These are phyloP conservation scores for Lepidotrigona ventralis DNA, from an alignment of 1,140 invertebrate species.

Conservation along the genomic window DNA sequence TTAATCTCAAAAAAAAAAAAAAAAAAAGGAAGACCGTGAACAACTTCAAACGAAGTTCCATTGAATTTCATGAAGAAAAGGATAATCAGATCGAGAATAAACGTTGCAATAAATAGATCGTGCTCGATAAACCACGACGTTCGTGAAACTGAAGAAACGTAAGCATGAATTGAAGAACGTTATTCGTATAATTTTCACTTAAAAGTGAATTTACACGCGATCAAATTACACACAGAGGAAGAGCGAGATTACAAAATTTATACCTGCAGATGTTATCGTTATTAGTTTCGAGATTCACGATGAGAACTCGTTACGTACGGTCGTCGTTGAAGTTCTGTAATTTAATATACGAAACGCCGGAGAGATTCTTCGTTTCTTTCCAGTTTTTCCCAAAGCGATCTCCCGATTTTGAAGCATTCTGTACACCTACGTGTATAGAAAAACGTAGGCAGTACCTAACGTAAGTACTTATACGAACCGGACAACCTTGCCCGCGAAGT, in stretches of 20 bases:
- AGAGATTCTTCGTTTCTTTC: no score
- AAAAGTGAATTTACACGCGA: no score
- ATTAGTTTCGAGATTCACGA: no score
- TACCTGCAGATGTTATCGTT: no score
- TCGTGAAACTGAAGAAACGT: neutral
- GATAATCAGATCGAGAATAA: neutral
- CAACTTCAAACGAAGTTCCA: neutral
- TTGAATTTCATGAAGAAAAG: neutral
- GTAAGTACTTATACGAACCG: slow-evolving; percentile 50
- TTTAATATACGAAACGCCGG: neutral
- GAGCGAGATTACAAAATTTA: no score
- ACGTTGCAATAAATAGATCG: neutral
- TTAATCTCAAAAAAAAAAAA: neutral
- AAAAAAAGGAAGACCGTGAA: neutral
- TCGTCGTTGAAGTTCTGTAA: no score
- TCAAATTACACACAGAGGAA: no score
- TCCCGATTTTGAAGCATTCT: slow-evolving; percentile 47
- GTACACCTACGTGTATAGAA: slow-evolving; percentile 35
- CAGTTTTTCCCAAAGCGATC: neutral
- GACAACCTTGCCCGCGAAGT: slow-evolving; percentile 57
- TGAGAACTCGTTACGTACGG: no score
- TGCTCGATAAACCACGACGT: neutral
- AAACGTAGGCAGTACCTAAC: slow-evolving; percentile 48
- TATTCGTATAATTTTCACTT: no score
- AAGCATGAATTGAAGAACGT: neutral